A percentile compares a stretch with the other conserved stretches of the same genome.
These are phyloP conservation scores for Flexamia atlantica DNA, from an alignment of 2,888 invertebrate genomes.

Conservation along the genomic window DNA sequence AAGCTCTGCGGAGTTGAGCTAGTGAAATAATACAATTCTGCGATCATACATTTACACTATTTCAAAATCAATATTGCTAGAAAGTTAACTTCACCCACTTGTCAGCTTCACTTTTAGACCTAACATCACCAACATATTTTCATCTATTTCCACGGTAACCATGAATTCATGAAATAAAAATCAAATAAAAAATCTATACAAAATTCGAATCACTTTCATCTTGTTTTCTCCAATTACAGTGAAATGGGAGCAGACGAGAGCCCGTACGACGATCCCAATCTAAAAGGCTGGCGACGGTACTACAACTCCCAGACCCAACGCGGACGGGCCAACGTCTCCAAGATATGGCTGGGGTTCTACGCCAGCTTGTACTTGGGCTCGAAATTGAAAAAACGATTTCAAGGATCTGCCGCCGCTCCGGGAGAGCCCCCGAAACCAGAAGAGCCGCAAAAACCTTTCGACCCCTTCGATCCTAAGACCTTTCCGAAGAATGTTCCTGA, in stretches of 20 bases:
- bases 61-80: too few species aligned
- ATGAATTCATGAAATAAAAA: not conserved
- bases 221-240: not conserved
- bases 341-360: not conserved
- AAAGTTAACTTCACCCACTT: too few species aligned
- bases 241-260: constrained; percentile 2
- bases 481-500: not conserved
- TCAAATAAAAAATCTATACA: not conserved
- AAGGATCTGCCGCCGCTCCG: not conserved
- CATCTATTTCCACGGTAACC: not conserved
- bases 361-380: not conserved
- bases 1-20: too few species aligned
- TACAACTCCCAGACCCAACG: not conserved
- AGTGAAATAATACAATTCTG: too few species aligned
- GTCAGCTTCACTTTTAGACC: too few species aligned
- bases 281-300: not conserved
- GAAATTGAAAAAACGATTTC: not conserved
- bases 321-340: not conserved
- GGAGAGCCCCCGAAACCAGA: not conserved
- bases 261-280: constrained; percentile 3
- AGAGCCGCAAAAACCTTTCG: not conserved
- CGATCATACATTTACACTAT: too few species aligned
- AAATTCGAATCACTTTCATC: not conserved
- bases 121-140: too few species aligned
- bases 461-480: not conserved